Percentiles rank a stretch among this genome's conserved stretches.
Evolutionary conservation across 2,888 invertebrate species (phyloP).

Genomic region (Trachelus troglodyta): DNA sequence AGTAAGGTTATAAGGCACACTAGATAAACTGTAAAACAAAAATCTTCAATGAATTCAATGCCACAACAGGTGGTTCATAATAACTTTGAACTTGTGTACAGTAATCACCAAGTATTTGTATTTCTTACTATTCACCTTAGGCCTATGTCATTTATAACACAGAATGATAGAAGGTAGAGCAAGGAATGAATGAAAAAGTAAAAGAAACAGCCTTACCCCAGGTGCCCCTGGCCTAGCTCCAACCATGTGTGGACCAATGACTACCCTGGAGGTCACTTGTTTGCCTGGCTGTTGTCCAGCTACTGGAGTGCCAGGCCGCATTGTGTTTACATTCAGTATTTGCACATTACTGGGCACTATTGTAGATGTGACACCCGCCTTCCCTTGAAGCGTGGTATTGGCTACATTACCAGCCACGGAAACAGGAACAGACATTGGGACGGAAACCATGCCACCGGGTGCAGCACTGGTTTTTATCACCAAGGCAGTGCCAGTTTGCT

Average conservation of each 20-base stretch:
- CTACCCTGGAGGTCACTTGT: conserved; percentile 81
- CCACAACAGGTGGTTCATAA: not conserved
- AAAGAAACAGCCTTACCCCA: conserved; percentile 72
- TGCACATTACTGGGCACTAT: conserved; percentile 81
- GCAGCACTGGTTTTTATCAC: conserved; percentile 65
- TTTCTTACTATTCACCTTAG: not conserved
- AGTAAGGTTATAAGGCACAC: not conserved
- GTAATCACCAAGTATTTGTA: not conserved
- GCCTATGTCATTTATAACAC: not conserved
- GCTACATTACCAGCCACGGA: conserved; percentile 45
- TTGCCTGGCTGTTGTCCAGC: conserved; percentile 77
- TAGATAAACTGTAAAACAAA: not conserved
- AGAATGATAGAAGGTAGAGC: not conserved
- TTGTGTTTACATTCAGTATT: conserved; percentile 78
- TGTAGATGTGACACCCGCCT: conserved; percentile 68
- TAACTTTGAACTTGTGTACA: not conserved
- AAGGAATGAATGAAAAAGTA: not conserved
- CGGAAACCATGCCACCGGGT: conserved; percentile 62
- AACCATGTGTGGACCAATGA: conserved; percentile 86
- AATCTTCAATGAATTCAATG: not conserved
- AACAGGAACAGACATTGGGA: conserved; percentile 63
- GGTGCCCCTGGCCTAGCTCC: conserved; percentile 85
- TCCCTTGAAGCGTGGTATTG: conserved; percentile 55
- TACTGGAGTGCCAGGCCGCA: conserved; percentile 80
- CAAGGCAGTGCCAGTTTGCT: conserved; percentile 63